Evolutionary conservation across 2,888 invertebrate species (phyloP).

Genomic region (Drosophila limbata): DNA sequence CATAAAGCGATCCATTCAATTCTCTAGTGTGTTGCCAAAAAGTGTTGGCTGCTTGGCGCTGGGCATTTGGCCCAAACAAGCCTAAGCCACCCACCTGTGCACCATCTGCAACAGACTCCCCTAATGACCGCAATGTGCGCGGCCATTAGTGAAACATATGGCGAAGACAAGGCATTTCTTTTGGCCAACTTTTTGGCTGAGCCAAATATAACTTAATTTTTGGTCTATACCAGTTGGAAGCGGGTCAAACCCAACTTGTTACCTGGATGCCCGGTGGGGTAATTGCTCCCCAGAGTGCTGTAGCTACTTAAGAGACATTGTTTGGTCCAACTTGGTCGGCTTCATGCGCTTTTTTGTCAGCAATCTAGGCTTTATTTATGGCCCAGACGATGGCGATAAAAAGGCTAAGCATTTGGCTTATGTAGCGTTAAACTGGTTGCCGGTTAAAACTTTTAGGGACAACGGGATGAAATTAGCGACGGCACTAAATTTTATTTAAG

Average conservation of each 20-base stretch:
- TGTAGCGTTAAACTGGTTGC: slow-evolving; percentile 50
- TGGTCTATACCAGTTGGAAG: slow-evolving; percentile 45
- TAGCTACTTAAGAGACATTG: slow-evolving; percentile 77
- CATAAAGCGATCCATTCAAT: slow-evolving; percentile 24
- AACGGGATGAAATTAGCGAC: slow-evolving; percentile 60
- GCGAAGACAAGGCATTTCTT: slow-evolving; percentile 46
- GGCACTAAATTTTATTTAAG: slow-evolving; percentile 57
- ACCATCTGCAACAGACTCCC: slow-evolving; percentile 50
- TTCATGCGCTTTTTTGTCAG: slow-evolving; percentile 32
- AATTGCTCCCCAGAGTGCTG: slow-evolving; percentile 75
- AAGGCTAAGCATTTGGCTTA: slow-evolving; percentile 66
- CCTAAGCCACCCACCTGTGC: slow-evolving; percentile 35
- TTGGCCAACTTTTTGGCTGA: slow-evolving; percentile 64
- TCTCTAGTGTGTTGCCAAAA: slow-evolving; percentile 37
- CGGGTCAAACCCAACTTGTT: slow-evolving; percentile 66
- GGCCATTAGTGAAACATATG: slow-evolving; percentile 79
- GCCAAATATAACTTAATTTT: slow-evolving; percentile 74
- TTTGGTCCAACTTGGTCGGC: slow-evolving; percentile 45
- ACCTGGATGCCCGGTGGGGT: slow-evolving; percentile 60
- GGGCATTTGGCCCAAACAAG: slow-evolving; percentile 6
- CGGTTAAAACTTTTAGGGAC: slow-evolving; percentile 38
- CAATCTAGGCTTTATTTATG: slow-evolving; percentile 72
- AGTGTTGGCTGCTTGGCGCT: slow-evolving; percentile 9
- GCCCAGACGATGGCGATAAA: slow-evolving; percentile 65
- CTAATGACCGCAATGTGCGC: slow-evolving; percentile 79